Percentiles rank a stretch among this genome's conserved stretches.
Conservation (phyloP, 2,888 invertebrate genomes). For the Thera obeliscata region DNA sequence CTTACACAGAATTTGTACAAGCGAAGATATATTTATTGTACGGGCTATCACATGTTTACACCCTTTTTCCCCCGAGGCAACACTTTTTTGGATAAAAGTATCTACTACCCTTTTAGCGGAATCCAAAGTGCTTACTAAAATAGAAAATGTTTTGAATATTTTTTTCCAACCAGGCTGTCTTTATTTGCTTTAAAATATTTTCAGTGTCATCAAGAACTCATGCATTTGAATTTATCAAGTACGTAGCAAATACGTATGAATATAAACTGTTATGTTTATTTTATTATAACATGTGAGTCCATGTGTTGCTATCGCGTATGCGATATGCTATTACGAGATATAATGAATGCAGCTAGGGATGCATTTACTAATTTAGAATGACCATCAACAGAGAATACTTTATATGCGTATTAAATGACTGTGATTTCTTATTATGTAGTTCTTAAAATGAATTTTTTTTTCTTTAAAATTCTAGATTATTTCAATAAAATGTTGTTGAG, state of each 20-base stretch:
- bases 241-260: conserved; percentile 19
- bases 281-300: conserved; percentile 44
- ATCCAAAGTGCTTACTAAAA: too few relatives aligned
- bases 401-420: too few relatives aligned
- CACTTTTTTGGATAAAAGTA: too few relatives aligned
- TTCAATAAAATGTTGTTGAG: too few relatives aligned
- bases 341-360: conserved; percentile 45
- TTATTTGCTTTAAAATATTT: not conserved
- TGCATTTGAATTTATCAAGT: conserved; percentile 1
- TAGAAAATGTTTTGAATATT: not conserved
- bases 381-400: not conserved
- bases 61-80: too few relatives aligned
- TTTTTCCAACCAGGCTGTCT: not conserved
- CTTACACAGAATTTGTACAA: not conserved
- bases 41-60: too few relatives aligned
- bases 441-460: too few relatives aligned
- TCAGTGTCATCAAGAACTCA: not conserved
- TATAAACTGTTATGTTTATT: conserved; percentile 20
- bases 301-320: conserved; percentile 50
- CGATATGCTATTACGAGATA: conserved; percentile 48
- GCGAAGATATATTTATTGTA: too few relatives aligned
- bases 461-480: too few relatives aligned
- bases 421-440: too few relatives aligned
- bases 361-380: conserved; percentile 25
- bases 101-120: too few relatives aligned